Conservation (phyloP, 2,113 vertebrate species). For the Octodon degus region DNA sequence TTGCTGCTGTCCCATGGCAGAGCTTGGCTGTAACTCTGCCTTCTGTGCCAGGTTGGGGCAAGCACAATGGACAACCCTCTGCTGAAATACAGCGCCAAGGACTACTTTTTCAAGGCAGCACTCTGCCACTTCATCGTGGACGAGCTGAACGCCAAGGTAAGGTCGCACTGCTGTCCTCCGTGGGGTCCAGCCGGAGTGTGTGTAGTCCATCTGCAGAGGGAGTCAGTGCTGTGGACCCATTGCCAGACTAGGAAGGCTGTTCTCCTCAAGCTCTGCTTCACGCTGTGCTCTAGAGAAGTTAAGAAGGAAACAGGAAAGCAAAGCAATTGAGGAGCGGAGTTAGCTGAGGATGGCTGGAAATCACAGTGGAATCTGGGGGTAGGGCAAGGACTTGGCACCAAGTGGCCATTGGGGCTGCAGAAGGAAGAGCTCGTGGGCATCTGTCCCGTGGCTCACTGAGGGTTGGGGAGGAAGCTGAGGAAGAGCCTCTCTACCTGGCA, state of each 20-base stretch:
- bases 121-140: constrained; percentile 99
- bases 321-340: not conserved
- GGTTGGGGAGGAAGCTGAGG: not conserved
- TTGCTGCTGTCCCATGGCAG: not conserved
- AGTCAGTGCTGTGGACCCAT: not conserved
- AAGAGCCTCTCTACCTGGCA: not conserved
- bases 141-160: constrained; percentile 97
- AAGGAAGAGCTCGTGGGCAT: not conserved
- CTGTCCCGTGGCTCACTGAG: not conserved
- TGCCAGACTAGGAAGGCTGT: not conserved
- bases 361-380: not conserved
- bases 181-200: not conserved
- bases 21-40: not conserved
- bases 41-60: constrained; percentile 90
- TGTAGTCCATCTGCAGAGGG: not conserved
- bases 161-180: not conserved
- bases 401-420: not conserved
- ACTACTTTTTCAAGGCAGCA: constrained; percentile 99
- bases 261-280: not conserved
- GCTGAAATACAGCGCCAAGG: constrained; percentile 98
- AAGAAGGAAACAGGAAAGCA: not conserved
- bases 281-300: constrained; percentile 15
- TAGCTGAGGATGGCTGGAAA: not conserved
- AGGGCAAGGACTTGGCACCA: not conserved
- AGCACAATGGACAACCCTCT: constrained; percentile 98